Base-by-base conservation (phyloP, 2,113 vertebrate species). In the Scytalopus superciliaris region DNA sequence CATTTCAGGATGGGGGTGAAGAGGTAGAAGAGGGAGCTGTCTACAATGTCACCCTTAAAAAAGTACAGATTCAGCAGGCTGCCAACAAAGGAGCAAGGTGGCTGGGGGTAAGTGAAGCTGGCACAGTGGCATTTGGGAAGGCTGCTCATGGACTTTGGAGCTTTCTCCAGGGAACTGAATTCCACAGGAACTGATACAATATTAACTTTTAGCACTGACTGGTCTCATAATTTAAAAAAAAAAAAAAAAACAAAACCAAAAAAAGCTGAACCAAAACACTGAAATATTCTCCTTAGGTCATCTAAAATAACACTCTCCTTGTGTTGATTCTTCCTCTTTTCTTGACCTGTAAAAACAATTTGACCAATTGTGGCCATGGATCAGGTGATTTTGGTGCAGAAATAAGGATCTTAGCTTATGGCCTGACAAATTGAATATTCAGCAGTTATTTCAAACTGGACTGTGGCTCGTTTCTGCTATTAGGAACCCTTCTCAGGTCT, bases 21-120 rank as follows among this genome's bases (percentile, higher is more conserved):
- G 99, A 99, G 97, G 98, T 99, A 30, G 99, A 99, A 98, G 99
- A 99, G 92, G 99, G 99, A 91, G 99, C 99, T 87, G 97, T 99
- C 96, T 99, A 99, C 98, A 98, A 99, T 77, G 99, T 99, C 97
- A 99, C 98, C 81, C 98, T 99, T 82, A 99, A 99, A 95, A 98
- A 98, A 97, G 98, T 99, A 94, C 99, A 99, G 98, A 99, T 99
- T 89, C 98, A 99, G 91, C 99, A 99, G 97, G 99, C 99, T 24
- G 99, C 99, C 96, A 99, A 99, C 98, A 99, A 99, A 98, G 99
- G 99, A 96, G 99, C 97, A 3, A 95, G 98, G 88, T 98, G 98
- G 98, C 97, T 98, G 44, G 98, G 97, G 97, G 98, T 98, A 97
- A 98, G 98, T 98, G 93, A 76, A 86, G 95, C 75, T 31, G 56